Evolutionary conservation across 1,140 invertebrate species (phyloP).

Genomic region (Trichoplusia ni): DNA sequence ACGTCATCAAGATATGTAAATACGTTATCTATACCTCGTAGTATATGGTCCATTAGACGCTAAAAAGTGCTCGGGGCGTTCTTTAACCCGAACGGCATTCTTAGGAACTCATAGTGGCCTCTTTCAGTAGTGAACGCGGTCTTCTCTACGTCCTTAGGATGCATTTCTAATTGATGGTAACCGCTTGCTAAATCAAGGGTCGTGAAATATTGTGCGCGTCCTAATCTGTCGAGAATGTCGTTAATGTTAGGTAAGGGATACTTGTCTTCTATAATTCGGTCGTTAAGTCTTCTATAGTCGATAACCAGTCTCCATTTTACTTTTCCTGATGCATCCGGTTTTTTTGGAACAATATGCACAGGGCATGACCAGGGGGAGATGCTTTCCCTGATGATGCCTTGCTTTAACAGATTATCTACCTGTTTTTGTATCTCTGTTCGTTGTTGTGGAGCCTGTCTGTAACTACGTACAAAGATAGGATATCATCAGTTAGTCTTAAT

Average conservation of each 20-base stretch:
- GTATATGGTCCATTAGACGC: conserved; percentile 20
- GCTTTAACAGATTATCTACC: conserved; percentile 39
- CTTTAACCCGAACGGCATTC: no score
- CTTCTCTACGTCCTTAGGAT: conserved; percentile 61
- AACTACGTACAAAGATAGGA: conserved; percentile 7
- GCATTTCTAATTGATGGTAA: conserved; percentile 76
- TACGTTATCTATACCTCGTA: conserved; percentile 36
- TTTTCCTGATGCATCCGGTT: conserved; percentile 40
- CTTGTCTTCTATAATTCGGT: conserved; percentile 65
- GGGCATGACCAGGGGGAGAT: conserved; percentile 43
- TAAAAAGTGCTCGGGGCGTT: no score
- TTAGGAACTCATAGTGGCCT: conserved; percentile 63
- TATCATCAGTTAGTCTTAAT: conserved; percentile 11
- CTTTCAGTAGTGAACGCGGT: conserved; percentile 71
- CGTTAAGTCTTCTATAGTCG: conserved; percentile 65
- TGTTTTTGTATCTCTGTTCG: conserved; percentile 44
- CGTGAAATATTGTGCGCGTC: conserved; percentile 52
- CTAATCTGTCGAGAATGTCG: conserved; percentile 71
- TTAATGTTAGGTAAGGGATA: conserved; percentile 81
- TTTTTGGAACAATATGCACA: conserved; percentile 50
- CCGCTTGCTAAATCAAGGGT: conserved; percentile 72
- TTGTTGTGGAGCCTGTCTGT: conserved; percentile 38
- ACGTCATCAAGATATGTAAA: conserved; percentile 46
- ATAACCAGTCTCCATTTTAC: conserved; percentile 47
- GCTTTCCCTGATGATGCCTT: conserved; percentile 44